Percentiles rank a stretch among this genome's conserved stretches.
phyloP scores from a whole-genome alignment of 2,888 invertebrate species.

The Nycteola revayana region DNA sequence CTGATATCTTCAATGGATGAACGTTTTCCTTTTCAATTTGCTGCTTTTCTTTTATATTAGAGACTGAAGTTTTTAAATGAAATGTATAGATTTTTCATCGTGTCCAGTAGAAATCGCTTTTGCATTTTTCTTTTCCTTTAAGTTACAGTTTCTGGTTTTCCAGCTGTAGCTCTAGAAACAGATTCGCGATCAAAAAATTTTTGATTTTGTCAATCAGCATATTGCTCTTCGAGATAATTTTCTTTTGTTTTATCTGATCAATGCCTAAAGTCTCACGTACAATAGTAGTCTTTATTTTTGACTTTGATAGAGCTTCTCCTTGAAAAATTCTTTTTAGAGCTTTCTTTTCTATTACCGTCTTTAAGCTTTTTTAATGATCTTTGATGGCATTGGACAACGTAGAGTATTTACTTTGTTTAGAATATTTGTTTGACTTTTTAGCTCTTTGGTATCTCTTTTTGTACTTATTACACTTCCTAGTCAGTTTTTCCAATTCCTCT shows the following conservation, averaged over 20 bases:
- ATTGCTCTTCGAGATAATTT: background rate
- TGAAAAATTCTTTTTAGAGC: constrained; percentile 7
- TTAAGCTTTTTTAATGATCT: constrained; percentile 1
- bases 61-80: background rate
- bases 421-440: constrained; percentile 2
- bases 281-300: constrained; percentile 7
- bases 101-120: background rate
- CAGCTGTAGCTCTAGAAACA: background rate
- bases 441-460: constrained; percentile 10
- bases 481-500: constrained; percentile 5
- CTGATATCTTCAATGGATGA: constrained; percentile 6
- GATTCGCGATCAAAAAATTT: background rate
- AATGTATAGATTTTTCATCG: constrained; percentile 1
- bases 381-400: constrained; percentile 2
- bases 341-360: constrained; percentile 1
- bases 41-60: constrained; percentile 4
- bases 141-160: background rate
- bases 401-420: constrained; percentile 4
- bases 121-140: background rate
- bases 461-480: constrained; percentile 5
- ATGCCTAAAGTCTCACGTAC: constrained; percentile 7
- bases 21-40: constrained; percentile 8
- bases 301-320: constrained; percentile 7
- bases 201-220: background rate
- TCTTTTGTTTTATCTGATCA: constrained; percentile 1